Evolutionary conservation across 2,888 invertebrate species (phyloP).

Genomic region (Cryptophagus acutangulus): DNA sequence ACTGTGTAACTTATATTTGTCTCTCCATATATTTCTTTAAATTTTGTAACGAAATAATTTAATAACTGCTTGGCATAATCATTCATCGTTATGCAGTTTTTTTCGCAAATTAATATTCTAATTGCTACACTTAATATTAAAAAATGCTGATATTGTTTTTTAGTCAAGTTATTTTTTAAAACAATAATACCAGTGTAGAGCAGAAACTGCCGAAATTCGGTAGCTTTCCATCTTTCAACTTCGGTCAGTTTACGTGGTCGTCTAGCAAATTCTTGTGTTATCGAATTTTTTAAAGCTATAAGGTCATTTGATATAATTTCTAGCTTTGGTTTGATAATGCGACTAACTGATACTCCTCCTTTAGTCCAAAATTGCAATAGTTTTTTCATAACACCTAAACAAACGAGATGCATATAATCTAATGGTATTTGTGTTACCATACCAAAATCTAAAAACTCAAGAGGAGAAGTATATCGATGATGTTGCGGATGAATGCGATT

Average conservation of each 20-base stretch:
- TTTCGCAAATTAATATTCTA: constrained; percentile 4
- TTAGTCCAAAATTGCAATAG: constrained; percentile 23
- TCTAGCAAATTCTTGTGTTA: constrained; percentile 6
- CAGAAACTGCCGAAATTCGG: constrained; percentile 2
- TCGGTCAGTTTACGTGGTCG: neutral
- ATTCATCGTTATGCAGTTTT: neutral
- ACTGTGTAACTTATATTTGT: constrained; percentile 19
- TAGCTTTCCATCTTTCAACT: neutral
- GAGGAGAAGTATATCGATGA: constrained; percentile 22
- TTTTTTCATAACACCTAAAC: constrained; percentile 29
- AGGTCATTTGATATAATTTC: too few relatives aligned
- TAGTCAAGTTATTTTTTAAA: constrained; percentile 11
- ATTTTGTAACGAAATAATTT: constrained; percentile 19
- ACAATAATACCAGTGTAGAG: constrained; percentile 4
- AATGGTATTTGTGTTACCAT: constrained; percentile 29
- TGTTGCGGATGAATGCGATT: constrained; percentile 24
- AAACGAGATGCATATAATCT: constrained; percentile 31
- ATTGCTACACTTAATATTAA: constrained; percentile 3
- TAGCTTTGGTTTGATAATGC: too few relatives aligned
- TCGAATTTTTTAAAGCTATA: neutral
- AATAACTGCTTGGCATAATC: constrained; percentile 5
- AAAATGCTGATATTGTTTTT: constrained; percentile 10
- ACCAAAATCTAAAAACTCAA: constrained; percentile 22
- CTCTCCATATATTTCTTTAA: constrained; percentile 19
- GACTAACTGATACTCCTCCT: too few relatives aligned